These are phyloP conservation scores for Notolepis coatsorum DNA, from an alignment of 2,797 vertebrate genomes.

Conservation along the genomic window DNA sequence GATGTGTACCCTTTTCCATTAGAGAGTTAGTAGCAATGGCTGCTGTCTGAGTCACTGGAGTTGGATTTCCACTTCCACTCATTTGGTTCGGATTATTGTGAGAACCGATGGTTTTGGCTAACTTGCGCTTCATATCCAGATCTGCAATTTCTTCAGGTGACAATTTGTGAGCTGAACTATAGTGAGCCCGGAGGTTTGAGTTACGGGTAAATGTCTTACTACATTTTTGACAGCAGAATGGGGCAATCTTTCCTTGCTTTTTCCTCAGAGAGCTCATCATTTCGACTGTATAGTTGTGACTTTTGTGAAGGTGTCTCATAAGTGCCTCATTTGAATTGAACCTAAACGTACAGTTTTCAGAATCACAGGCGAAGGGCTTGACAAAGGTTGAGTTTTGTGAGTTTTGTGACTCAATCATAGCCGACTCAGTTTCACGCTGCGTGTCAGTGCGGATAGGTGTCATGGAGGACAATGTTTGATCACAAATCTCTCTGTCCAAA, in stretches of 20 bases:
- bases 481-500: conserved; percentile 78
- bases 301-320: conserved; percentile 94
- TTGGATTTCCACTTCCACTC: conserved; percentile 5
- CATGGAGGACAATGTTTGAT: conserved; percentile 30
- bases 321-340: conserved; percentile 93
- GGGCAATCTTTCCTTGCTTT: conserved; percentile 91
- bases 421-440: conserved; percentile 44
- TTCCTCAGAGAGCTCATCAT: conserved; percentile 93
- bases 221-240: conserved; percentile 93
- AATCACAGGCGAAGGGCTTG: conserved; percentile 91
- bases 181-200: conserved; percentile 96
- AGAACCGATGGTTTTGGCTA: conserved; percentile 30
- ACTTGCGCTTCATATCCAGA: conserved; percentile 87
- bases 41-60: conserved; percentile 20
- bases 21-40: neutral
- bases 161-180: conserved; percentile 90
- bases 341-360: conserved; percentile 86
- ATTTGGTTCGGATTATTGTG: conserved; percentile 17
- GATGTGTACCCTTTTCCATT: neutral
- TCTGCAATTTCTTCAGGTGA: conserved; percentile 89
- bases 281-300: conserved; percentile 90
- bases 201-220: conserved; percentile 95
- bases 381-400: conserved; percentile 61
- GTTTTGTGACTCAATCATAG: conserved; percentile 52
- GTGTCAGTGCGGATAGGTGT: conserved; percentile 23